These are phyloP conservation scores for Neogale vison DNA, from an alignment of 2,113 vertebrate genomes.

Conservation along the genomic window DNA sequence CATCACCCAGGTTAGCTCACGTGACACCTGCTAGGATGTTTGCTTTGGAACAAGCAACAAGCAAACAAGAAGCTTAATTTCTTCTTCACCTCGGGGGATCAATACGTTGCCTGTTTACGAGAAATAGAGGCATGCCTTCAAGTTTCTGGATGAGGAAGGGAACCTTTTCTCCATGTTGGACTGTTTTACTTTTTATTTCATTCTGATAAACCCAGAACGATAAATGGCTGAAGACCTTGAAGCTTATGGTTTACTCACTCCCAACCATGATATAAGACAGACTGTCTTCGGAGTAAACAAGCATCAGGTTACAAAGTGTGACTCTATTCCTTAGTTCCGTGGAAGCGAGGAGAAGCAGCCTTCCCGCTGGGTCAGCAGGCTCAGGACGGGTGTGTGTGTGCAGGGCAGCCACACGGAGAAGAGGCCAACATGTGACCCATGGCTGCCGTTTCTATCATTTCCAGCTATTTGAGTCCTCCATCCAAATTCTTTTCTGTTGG, in stretches of 20 bases:
- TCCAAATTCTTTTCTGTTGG: slow-evolving; percentile 8
- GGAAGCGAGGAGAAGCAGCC: neutral
- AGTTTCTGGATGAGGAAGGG: neutral
- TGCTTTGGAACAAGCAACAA: neutral
- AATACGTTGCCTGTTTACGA: neutral
- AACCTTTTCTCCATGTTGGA: neutral
- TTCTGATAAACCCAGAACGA: neutral
- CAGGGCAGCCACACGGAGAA: neutral
- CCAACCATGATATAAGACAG: neutral
- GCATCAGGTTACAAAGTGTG: neutral
- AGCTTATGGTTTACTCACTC: neutral
- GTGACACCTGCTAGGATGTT: neutral
- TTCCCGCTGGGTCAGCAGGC: neutral
- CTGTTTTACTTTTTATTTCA: neutral
- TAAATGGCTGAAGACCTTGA: neutral
- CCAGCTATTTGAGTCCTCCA: slow-evolving; percentile 21
- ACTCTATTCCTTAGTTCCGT: accelerated
- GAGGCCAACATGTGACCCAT: neutral
- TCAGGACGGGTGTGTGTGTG: neutral
- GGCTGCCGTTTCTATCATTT: slow-evolving; percentile 11
- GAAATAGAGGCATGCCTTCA: neutral
- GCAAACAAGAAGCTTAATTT: neutral
- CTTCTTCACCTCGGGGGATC: neutral
- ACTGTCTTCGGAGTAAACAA: neutral
- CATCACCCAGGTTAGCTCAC: neutral